Base-by-base conservation (phyloP, 2,888 invertebrate genomes). In the Nysson spinosus region DNA sequence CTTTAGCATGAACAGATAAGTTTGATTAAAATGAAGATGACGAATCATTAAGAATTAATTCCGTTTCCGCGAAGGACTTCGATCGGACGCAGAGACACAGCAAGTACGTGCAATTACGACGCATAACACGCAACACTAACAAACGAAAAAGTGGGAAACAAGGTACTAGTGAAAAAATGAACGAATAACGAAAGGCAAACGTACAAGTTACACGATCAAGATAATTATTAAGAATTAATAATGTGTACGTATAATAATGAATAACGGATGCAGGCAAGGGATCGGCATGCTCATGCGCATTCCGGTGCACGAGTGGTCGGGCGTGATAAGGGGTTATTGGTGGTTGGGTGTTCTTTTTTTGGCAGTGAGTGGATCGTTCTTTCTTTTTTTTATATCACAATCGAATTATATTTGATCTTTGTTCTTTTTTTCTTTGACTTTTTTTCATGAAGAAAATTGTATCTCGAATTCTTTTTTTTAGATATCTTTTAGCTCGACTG, bases 231-330 rank as follows among this genome's bases (percentile, higher is more conserved):
- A 61, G 42, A 64, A 69, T 75, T 50, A 67, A 72, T 67, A 69
- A 72, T 50, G 65, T 69, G 46, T 69, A 55, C 54, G 60, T 69
- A 63, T 69, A 69, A 74, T 75, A 69, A 72, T 69, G 62, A 71
- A 76, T 75, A 78, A 75, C 22, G 28, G 76, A 60, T 73, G 71
- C 69, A 78, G 79, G 80, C 77, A 73, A 65, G 73, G 79, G 77
- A 75, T 57, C n/a, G 57, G 20, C 85, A 86, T 86, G 85, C 85
- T 60, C 86, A 86, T 86, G 86, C 86, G 62, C 85, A 85, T 85
- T 84, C 83, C 77, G 75, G 87, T 85, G 86, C 85, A 77, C 64
- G 78, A 77, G 77, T 78, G 73, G 69, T 74, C 68, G 75, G 79
- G 80, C 78, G 85, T 83, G 80, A 83, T 55, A 74, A 78, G 69